Conservation (phyloP, 2,113 vertebrate genomes). For the Trematocara unimaculatum region DNA sequence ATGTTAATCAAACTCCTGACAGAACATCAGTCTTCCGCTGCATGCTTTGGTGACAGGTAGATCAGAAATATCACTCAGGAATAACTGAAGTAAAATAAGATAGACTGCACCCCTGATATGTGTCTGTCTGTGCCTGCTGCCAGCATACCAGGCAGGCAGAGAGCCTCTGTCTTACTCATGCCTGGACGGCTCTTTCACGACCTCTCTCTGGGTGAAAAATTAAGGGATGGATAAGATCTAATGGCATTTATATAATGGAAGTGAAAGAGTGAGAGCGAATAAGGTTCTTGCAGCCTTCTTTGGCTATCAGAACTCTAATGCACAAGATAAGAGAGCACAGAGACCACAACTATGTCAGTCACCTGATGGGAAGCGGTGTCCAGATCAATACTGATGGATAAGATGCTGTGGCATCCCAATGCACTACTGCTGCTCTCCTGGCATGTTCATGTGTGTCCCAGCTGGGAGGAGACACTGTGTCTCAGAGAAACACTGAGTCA, state of each 20-base stretch:
- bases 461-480: neutral
- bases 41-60: neutral
- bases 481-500: slow-evolving; percentile 26
- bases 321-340: neutral
- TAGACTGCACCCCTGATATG: neutral
- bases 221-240: neutral
- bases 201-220: neutral
- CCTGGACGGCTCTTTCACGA: neutral
- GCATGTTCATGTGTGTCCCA: neutral
- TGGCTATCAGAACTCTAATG: neutral
- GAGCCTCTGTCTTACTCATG: neutral
- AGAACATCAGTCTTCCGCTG: neutral
- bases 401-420: neutral
- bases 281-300: neutral
- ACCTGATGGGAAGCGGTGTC: slow-evolving; percentile 9
- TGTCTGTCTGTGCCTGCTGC: neutral
- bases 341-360: neutral
- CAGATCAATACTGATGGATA: slow-evolving; percentile 40
- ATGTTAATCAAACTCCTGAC: neutral
- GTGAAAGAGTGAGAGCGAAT: neutral
- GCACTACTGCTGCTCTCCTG: slow-evolving; percentile 17
- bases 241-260: neutral
- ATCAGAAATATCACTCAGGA: neutral
- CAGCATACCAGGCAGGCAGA: neutral
- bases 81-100: neutral